Evolutionary conservation across 2,888 invertebrate genomes (phyloP).

Genomic region (Epinotia brunnichana): DNA sequence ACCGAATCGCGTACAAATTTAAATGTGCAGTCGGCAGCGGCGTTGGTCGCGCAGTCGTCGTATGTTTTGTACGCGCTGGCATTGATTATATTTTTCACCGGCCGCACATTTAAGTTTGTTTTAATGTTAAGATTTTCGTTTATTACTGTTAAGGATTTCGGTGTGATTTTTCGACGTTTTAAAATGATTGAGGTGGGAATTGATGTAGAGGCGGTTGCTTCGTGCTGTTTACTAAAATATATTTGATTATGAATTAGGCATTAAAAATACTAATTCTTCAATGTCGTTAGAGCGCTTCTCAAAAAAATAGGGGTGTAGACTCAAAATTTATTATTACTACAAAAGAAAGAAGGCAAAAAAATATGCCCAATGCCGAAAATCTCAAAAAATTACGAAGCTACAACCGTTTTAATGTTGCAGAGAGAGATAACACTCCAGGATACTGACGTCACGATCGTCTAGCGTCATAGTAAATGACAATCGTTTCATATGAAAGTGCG

Average conservation of each 20-base stretch:
- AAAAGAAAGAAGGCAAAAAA: too few species aligned
- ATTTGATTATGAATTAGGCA: not conserved
- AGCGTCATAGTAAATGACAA: too few species aligned
- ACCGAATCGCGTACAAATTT: slow-evolving; percentile 10
- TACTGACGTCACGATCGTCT: too few species aligned
- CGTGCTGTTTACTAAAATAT: slow-evolving; percentile 20
- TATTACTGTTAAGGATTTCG: slow-evolving; percentile 35
- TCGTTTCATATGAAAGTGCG: too few species aligned
- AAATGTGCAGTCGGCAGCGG: slow-evolving; percentile 12
- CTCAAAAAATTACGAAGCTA: too few species aligned
- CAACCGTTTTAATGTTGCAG: too few species aligned
- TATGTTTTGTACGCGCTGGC: slow-evolving; percentile 25
- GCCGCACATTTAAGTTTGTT: slow-evolving; percentile 17
- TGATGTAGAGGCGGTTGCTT: slow-evolving; percentile 10
- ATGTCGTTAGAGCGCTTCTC: too few species aligned
- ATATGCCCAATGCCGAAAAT: too few species aligned
- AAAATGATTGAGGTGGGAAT: slow-evolving; percentile 33
- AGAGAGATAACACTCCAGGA: too few species aligned
- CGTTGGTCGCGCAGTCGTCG: not conserved
- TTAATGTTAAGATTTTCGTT: slow-evolving; percentile 25
- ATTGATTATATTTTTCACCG: slow-evolving; percentile 4
- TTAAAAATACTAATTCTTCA: too few species aligned
- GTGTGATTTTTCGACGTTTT: slow-evolving; percentile 40
- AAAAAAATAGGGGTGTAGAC: too few species aligned
- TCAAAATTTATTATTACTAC: too few species aligned